A percentile compares a stretch with the other conserved stretches of the same genome.
Evolutionary conservation across 2,888 invertebrate species (phyloP).

Genomic region (Busseola fusca): DNA sequence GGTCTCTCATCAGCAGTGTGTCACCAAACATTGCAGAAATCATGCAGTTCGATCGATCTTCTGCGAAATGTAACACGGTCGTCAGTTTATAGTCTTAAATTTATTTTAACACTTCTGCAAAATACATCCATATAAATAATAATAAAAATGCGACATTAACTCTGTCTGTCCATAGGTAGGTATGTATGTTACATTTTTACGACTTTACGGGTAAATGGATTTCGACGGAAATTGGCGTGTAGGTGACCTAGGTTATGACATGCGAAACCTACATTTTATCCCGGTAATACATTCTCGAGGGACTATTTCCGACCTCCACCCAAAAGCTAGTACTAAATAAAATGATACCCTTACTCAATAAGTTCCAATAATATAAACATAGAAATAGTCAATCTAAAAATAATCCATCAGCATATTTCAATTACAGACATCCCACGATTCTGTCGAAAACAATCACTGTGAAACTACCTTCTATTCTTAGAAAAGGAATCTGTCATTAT

Average conservation of each 20-base stretch:
- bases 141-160: not conserved
- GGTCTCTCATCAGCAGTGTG: too few species aligned
- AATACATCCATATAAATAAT: not conserved
- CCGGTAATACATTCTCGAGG: not conserved
- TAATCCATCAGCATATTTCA: constrained; percentile 12
- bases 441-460: constrained; percentile 31
- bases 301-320: not conserved
- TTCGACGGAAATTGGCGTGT: not conserved
- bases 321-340: not conserved
- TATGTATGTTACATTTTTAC: not conserved
- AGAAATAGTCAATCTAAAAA: constrained; percentile 18
- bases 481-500: constrained; percentile 4
- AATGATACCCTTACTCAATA: not conserved
- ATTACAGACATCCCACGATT: constrained; percentile 13
- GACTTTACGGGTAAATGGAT: not conserved
- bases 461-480: constrained; percentile 15
- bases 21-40: not conserved
- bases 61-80: not conserved
- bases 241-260: not conserved
- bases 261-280: not conserved
- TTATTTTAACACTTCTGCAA: not conserved
- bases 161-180: not conserved
- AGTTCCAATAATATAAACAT: not conserved
- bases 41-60: not conserved
- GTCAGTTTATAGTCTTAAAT: not conserved